Evolutionary conservation across 2,797 vertebrate genomes (phyloP).

Genomic region (Perdix hodgsoniae): DNA sequence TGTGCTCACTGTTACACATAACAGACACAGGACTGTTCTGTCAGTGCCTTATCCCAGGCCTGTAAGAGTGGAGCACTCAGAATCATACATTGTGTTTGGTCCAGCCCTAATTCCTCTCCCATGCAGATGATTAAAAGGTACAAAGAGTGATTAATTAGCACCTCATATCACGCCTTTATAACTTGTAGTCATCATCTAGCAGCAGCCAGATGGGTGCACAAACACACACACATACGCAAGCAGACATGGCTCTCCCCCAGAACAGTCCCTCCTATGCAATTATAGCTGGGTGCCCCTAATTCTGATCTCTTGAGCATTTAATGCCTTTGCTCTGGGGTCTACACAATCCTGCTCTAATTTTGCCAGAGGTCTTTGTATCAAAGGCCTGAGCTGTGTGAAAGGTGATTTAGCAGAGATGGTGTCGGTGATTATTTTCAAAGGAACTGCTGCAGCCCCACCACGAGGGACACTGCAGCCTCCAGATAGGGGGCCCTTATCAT

Average conservation of each 20-base stretch:
- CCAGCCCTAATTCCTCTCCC: constrained; percentile 6
- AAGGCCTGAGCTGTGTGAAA: constrained; percentile 78
- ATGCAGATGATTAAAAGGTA: neutral
- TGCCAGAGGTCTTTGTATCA: constrained; percentile 77
- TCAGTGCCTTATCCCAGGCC: neutral
- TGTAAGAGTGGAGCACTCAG: neutral
- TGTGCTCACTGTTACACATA: neutral
- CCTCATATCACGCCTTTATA: neutral
- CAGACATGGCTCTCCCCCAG: neutral
- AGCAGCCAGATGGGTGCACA: neutral
- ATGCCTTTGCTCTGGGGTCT: constrained; percentile 71
- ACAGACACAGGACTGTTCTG: neutral
- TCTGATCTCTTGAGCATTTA: constrained; percentile 75
- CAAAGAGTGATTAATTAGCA: neutral
- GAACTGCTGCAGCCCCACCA: constrained; percentile 77
- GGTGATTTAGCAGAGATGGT: constrained; percentile 80
- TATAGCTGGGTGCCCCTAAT: constrained; percentile 68
- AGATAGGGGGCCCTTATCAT: constrained; percentile 80
- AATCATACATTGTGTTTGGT: neutral
- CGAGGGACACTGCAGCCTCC: constrained; percentile 77
- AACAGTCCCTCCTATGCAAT: constrained; percentile 61
- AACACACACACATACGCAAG: neutral
- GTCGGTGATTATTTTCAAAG: constrained; percentile 78
- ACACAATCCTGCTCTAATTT: constrained; percentile 77
- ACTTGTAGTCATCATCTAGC: neutral